Evolutionary conservation across 2,113 vertebrate genomes (phyloP).

Genomic region (Phaethornis superciliosus): DNA sequence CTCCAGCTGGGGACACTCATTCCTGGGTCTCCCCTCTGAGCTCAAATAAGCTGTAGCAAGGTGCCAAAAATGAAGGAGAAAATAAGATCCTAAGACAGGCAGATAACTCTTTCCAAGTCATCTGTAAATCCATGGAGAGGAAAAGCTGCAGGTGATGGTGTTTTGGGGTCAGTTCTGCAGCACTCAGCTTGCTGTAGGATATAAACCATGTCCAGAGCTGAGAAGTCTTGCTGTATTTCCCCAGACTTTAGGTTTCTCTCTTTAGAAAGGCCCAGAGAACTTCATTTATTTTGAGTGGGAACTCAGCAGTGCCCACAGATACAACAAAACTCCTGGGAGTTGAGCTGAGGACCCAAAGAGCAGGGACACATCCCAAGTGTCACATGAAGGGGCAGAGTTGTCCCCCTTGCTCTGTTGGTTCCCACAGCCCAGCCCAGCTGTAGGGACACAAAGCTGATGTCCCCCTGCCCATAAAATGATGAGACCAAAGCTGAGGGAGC

Average conservation of each 20-base stretch:
- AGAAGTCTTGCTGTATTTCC: background rate
- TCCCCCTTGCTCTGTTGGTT: background rate
- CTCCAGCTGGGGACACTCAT: background rate
- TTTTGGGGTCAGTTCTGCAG: background rate
- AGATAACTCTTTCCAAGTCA: conserved; percentile 9
- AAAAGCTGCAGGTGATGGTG: background rate
- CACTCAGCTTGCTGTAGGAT: background rate
- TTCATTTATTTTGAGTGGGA: background rate
- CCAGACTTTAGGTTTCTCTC: background rate
- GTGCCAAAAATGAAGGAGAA: background rate
- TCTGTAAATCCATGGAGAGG: background rate
- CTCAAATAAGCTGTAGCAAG: background rate
- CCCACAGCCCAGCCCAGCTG: background rate
- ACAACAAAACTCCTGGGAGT: rapidly evolving
- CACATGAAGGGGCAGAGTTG: background rate
- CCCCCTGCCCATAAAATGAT: too few relatives aligned
- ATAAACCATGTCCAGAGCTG: background rate
- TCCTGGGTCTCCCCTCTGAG: background rate
- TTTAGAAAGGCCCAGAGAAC: background rate
- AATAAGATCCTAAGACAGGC: background rate
- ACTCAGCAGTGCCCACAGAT: background rate
- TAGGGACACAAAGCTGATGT: rapidly evolving
- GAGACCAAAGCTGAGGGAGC: too few relatives aligned
- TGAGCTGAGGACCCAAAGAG: background rate
- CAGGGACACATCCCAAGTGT: background rate